A percentile compares a stretch with the other conserved stretches of the same genome.
Conservation (phyloP, 1,140 invertebrate species). For the Grapholita molesta region DNA sequence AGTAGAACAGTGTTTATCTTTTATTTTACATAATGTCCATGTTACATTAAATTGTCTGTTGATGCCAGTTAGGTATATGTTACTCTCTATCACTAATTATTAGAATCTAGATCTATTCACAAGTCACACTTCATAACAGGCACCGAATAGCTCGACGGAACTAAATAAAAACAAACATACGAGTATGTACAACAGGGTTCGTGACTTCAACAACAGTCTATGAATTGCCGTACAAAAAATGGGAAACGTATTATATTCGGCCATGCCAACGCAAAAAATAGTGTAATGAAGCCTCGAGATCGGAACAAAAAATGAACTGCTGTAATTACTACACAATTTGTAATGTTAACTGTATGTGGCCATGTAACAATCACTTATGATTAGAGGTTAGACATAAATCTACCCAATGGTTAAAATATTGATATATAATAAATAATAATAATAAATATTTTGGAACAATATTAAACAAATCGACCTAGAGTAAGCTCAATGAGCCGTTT, state of each 20-base stretch:
- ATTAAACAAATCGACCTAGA: too few species aligned
- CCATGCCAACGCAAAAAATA: constrained; percentile 21
- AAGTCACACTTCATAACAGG: background rate
- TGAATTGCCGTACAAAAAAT: constrained; percentile 21
- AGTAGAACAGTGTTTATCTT: too few species aligned
- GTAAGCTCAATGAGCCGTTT: too few species aligned
- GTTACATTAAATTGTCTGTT: too few species aligned
- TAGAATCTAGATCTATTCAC: background rate
- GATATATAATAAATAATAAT: too few species aligned
- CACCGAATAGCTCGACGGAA: background rate
- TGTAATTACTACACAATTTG: constrained; percentile 27
- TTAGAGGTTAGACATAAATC: constrained; percentile 24
- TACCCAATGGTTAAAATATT: background rate
- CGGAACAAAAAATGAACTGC: constrained; percentile 22
- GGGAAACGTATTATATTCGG: constrained; percentile 21
- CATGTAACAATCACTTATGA: constrained; percentile 23
- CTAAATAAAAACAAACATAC: background rate
- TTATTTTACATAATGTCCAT: too few species aligned
- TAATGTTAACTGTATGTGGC: constrained; percentile 22
- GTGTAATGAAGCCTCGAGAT: constrained; percentile 16
- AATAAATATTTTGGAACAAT: too few species aligned
- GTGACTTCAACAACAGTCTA: constrained; percentile 12
- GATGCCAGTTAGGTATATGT: too few species aligned
- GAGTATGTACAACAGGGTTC: background rate
- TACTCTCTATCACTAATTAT: background rate